Conservation (phyloP, 2,888 invertebrate species). For the Agrilus mali region DNA sequence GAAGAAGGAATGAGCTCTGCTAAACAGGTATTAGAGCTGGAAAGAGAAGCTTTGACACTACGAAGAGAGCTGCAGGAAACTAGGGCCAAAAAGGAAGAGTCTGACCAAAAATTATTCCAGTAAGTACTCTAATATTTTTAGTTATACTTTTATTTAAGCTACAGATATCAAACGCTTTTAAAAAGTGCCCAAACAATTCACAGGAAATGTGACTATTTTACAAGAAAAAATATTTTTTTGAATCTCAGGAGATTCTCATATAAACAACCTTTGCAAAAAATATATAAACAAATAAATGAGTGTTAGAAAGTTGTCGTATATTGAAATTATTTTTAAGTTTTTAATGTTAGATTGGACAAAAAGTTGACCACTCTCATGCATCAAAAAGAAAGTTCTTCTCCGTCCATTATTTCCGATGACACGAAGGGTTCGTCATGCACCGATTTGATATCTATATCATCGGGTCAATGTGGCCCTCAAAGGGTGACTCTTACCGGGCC, state of each 20-base stretch:
- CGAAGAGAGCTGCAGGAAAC: conserved; percentile 45
- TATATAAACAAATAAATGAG: too few species aligned
- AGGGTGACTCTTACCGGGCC: conserved; percentile 45
- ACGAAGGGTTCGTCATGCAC: conserved; percentile 17
- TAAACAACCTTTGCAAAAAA: too few species aligned
- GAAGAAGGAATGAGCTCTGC: conserved; percentile 22
- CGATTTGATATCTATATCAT: not conserved
- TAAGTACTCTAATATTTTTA: conserved; percentile 25
- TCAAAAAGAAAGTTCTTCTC: conserved; percentile 20
- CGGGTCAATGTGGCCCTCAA: conserved; percentile 7
- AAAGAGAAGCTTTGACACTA: conserved; percentile 37
- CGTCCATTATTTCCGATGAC: conserved; percentile 28
- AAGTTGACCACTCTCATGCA: conserved; percentile 40
- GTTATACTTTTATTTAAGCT: too few species aligned
- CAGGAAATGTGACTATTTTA: too few species aligned
- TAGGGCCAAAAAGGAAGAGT: conserved; percentile 42
- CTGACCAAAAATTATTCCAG: conserved; percentile 46
- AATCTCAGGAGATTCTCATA: not conserved
- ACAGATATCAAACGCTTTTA: too few species aligned
- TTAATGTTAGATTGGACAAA: conserved; percentile 40
- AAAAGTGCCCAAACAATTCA: too few species aligned
- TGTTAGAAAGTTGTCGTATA: too few species aligned
- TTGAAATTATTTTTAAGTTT: conserved; percentile 2
- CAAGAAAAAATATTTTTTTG: too few species aligned
- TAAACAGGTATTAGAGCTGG: conserved; percentile 35